A percentile compares a stretch with the other conserved stretches of the same genome.
phyloP scores from a whole-genome alignment of 2,888 invertebrate genomes.

The Clitarchus hookeri region DNA sequence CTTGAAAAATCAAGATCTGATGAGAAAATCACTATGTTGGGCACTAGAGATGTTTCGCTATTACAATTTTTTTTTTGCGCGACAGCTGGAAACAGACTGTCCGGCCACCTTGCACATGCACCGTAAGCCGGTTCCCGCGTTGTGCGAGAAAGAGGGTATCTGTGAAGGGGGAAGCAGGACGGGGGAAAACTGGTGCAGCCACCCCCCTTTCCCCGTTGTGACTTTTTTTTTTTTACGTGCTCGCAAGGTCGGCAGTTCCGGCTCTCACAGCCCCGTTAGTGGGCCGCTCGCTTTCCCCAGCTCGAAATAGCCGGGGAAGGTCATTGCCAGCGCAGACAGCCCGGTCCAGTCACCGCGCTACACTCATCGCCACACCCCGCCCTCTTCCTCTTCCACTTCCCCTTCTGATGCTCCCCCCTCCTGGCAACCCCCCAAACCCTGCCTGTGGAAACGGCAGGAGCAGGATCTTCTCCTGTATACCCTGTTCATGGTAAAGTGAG shows the following conservation, averaged over 20 bases:
- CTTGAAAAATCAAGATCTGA: too few species aligned
- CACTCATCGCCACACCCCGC: neutral
- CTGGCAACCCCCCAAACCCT: too few species aligned
- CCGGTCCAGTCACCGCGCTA: neutral
- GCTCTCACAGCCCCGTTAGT: constrained; percentile 10
- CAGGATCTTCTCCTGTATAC: too few species aligned
- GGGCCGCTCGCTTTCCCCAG: constrained; percentile 15
- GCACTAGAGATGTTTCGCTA: too few species aligned
- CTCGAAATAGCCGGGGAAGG: neutral
- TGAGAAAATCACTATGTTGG: too few species aligned
- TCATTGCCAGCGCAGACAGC: constrained; percentile 21
- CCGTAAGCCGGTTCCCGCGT: neutral
- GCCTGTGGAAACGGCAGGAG: too few species aligned
- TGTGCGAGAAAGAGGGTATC: neutral
- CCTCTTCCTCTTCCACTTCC: neutral
- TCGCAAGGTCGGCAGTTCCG: neutral
- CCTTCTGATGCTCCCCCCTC: neutral
- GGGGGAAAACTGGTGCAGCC: too few species aligned
- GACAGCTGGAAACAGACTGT: too few species aligned
- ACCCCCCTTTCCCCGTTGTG: neutral
- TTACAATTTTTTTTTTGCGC: too few species aligned
- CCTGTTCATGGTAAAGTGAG: too few species aligned
- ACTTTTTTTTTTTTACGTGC: neutral
- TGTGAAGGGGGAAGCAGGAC: too few species aligned
- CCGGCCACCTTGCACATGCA: neutral